Evolutionary conservation across 92 coral and sea anemone genomes (phyloP).

Genomic region (Zoanthus solanderi): DNA sequence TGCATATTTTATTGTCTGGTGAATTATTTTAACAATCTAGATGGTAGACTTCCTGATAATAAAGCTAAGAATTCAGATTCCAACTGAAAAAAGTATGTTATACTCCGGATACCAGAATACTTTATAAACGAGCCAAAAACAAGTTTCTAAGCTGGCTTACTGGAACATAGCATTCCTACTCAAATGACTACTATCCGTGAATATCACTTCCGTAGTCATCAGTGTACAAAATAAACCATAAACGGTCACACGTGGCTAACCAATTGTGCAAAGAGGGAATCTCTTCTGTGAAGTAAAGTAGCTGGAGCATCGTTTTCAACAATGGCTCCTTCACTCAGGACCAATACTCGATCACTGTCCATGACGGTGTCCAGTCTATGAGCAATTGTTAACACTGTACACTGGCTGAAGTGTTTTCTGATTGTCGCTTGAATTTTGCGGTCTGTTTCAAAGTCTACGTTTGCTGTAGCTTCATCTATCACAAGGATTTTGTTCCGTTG

Average conservation of each 20-base stretch:
- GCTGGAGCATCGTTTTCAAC: constrained; percentile 12
- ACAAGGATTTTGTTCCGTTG: constrained; percentile 16
- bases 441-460: constrained; percentile 12
- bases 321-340: constrained; percentile 7
- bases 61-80: too few relatives aligned
- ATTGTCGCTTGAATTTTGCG: constrained; percentile 23
- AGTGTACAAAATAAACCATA: background rate
- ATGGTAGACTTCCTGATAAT: too few relatives aligned
- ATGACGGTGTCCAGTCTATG: constrained; percentile 34
- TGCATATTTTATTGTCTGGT: too few relatives aligned
- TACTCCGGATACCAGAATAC: background rate
- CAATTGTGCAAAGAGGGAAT: constrained; percentile 20
- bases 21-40: too few relatives aligned
- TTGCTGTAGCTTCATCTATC: constrained; percentile 34
- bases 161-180: constrained; percentile 40
- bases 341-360: constrained; percentile 31
- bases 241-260: background rate
- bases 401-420: constrained; percentile 19
- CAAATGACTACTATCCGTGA: constrained; percentile 24
- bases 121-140: background rate
- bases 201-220: constrained; percentile 27
- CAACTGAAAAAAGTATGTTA: too few relatives aligned
- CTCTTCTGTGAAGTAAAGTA: background rate
- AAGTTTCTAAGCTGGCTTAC: background rate
- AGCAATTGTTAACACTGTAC: constrained; percentile 15